Base-by-base conservation (phyloP, 2,113 vertebrate genomes). In the Pandion haliaetus region DNA sequence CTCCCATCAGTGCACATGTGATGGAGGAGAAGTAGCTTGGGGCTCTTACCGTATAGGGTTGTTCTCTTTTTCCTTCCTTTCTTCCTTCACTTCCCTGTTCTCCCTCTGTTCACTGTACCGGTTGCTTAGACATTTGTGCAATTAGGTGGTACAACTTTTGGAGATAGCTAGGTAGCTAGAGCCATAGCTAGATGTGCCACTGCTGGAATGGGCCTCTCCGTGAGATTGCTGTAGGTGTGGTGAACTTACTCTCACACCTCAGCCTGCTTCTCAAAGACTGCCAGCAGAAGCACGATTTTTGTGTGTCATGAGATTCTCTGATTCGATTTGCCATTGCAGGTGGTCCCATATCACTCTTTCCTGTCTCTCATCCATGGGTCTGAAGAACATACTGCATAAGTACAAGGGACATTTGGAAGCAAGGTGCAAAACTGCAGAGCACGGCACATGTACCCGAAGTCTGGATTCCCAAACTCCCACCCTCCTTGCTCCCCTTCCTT, bases 111-210 rank as follows among this genome's bases (percentile, higher is more conserved):
- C 42, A 16, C 47, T 1, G 5, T 32, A 32, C 49, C 17, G 15
- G 34, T 55, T 49, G 13, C 29, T 85, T 49, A 63, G 50, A 13
- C 32, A 3, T 8, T 38, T 40, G 47, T 67, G 55, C 26, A 40
- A 1, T 44, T 16, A 4, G 17, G 40, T 49, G 44, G 62, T 36
- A 21, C n/a, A 59, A 8, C 38, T 28, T 70, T 17, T 79, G 49
- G 66, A 23, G 8, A 14, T 5, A 50, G 10, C 3, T 15, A 9
- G 40, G 36, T 65, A 72, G 38, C 29, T 17, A 7, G 47, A 52
- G 29, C 0, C 0, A 28, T 26, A 55, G 44, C 34, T 45, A 14
- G 25, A 10, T 8, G 17, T 59, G 54, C 17, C 26, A 0, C 36
- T 79, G 84, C 29, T 82, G 70, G 45, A 34, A 50, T 9, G 38